These are phyloP conservation scores for Zelostemma sp. DNA, from an alignment of 1,140 invertebrate species.

Conservation along the genomic window DNA sequence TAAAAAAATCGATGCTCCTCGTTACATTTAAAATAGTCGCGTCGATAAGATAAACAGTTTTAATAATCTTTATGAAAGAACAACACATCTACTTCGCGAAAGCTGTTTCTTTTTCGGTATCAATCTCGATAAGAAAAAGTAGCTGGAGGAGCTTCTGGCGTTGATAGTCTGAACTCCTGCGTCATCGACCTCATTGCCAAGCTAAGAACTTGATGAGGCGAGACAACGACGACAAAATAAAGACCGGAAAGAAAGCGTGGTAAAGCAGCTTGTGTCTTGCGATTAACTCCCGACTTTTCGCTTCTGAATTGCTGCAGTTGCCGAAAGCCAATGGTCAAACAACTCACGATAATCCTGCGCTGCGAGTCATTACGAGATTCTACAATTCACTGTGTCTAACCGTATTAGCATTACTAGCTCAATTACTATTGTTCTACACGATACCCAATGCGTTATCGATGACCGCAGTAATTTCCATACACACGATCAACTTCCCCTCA, in stretches of 20 bases:
- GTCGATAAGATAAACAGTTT: too few species aligned
- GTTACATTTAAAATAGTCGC: too few species aligned
- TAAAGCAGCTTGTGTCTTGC: conserved; percentile 14
- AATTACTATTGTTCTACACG: conserved; percentile 31
- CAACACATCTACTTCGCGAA: too few species aligned
- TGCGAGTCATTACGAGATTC: conserved; percentile 29
- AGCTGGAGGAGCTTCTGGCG: conserved; percentile 19
- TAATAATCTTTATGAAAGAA: too few species aligned
- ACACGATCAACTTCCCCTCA: conserved; percentile 34
- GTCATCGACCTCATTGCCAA: conserved; percentile 46
- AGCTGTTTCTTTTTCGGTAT: too few species aligned
- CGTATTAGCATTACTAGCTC: conserved; percentile 30
- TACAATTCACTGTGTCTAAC: conserved; percentile 20
- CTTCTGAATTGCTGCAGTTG: not conserved
- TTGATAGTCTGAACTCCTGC: conserved; percentile 37
- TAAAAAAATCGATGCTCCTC: too few species aligned
- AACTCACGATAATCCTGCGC: conserved; percentile 19
- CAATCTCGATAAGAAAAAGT: conserved; percentile 19
- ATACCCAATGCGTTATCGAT: conserved; percentile 40
- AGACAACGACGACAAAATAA: conserved; percentile 28
- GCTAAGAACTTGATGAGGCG: conserved; percentile 42
- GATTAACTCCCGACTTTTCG: conserved; percentile 5
- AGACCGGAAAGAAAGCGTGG: conserved; percentile 10
- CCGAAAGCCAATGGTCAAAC: conserved; percentile 1
- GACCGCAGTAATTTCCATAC: conserved; percentile 47